Conservation (phyloP, 2,797 vertebrate species). For the Acridotheres tristis region DNA sequence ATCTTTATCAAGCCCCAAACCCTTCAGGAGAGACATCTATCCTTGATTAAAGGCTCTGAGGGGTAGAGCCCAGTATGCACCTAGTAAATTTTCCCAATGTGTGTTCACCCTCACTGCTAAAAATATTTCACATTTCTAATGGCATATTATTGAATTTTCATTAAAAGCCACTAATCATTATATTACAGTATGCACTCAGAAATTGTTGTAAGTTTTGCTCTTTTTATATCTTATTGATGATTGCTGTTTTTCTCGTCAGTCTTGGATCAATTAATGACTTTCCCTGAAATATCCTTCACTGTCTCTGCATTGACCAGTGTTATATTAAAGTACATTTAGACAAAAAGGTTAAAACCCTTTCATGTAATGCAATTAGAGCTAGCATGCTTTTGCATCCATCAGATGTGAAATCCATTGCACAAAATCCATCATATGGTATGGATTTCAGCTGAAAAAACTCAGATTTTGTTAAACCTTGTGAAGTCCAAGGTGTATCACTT, state of each 20-base stretch:
- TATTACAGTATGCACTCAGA: background rate
- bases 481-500: background rate
- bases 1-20: background rate
- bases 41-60: background rate
- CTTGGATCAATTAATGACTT: background rate
- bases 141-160: background rate
- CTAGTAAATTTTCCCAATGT: background rate
- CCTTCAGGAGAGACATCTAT: background rate
- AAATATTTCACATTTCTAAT: background rate
- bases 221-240: background rate
- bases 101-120: background rate
- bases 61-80: background rate
- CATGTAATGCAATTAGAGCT: background rate
- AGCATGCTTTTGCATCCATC: background rate
- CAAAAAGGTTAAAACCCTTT: conserved; percentile 8
- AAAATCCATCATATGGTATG: background rate
- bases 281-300: background rate
- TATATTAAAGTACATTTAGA: background rate
- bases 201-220: background rate
- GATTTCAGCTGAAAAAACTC: background rate
- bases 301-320: background rate
- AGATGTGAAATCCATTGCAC: background rate
- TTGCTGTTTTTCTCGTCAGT: background rate
- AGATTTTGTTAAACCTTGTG: background rate
- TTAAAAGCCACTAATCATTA: background rate